A percentile compares a stretch with the other conserved stretches of the same genome.
Conservation (phyloP, 2,113 vertebrate genomes). For the Microcebus ravelobensis region DNA sequence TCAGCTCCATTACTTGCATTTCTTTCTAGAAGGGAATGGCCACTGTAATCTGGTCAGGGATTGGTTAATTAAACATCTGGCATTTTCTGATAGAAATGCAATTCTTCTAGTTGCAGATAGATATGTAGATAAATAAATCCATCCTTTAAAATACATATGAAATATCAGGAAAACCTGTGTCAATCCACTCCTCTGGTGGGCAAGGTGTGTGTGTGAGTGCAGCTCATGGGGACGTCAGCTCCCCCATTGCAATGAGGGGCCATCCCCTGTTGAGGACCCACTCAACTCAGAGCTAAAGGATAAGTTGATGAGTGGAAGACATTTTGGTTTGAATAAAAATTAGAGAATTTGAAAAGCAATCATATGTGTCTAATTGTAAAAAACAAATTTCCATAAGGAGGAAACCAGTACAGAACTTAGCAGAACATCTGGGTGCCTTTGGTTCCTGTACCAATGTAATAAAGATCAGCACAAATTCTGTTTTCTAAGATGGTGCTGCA, state of each 20-base stretch:
- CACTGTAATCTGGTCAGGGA: background rate
- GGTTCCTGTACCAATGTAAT: background rate
- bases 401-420: background rate
- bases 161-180: background rate
- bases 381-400: constrained; percentile 18
- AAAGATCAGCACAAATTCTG: background rate
- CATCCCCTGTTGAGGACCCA: background rate
- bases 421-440: background rate
- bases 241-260: background rate
- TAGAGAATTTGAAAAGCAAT: constrained; percentile 36
- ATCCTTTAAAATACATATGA: constrained; percentile 48
- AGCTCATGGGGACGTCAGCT: background rate
- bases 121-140: background rate
- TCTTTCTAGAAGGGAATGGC: background rate
- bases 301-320: background rate
- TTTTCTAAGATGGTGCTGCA: background rate
- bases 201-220: background rate
- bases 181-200: constrained; percentile 13
- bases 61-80: constrained; percentile 21
- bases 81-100: constrained; percentile 6
- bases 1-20: constrained; percentile 35
- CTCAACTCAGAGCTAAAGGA: background rate
- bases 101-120: constrained; percentile 39
- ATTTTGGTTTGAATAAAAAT: background rate
- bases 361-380: background rate